These are phyloP conservation scores for Holothuria leucospilota DNA, from an alignment of 53 echinoderm and acorn worm species.

Conservation along the genomic window DNA sequence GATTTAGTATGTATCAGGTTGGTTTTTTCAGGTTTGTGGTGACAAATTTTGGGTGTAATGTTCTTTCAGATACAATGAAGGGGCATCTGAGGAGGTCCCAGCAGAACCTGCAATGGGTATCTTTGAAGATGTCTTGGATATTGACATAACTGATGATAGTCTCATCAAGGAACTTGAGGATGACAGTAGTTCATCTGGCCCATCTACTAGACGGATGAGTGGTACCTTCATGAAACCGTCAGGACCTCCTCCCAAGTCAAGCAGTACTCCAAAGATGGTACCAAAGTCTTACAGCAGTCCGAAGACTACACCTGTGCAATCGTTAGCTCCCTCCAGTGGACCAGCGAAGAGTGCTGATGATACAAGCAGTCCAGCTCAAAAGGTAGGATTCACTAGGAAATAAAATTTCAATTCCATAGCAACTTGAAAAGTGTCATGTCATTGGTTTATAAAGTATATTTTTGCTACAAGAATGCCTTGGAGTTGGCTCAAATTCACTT, in stretches of 20 bases:
- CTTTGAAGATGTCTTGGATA: constrained; percentile 68
- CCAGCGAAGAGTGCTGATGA: too few relatives aligned
- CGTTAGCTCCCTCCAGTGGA: too few relatives aligned
- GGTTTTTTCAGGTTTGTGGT: too few relatives aligned
- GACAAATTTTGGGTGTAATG: too few relatives aligned
- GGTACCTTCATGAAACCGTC: constrained; percentile 1
- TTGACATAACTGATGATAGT: constrained; percentile 71
- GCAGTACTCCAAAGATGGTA: constrained; percentile 20
- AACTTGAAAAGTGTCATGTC: too few relatives aligned
- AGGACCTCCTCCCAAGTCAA: constrained; percentile 8
- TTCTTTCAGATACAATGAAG: background rate
- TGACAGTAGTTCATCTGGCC: constrained; percentile 5
- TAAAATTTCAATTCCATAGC: too few relatives aligned
- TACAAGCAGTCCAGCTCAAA: too few relatives aligned
- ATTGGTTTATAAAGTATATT: too few relatives aligned
- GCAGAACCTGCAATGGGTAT: background rate
- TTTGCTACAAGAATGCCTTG: too few relatives aligned
- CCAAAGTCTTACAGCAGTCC: constrained; percentile 4
- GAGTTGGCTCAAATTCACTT: too few relatives aligned
- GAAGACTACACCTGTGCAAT: background rate
- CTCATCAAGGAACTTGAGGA: constrained; percentile 65
- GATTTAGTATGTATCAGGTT: too few relatives aligned
- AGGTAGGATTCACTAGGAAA: too few relatives aligned
- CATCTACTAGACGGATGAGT: background rate
- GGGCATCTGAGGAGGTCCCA: background rate